phyloP scores from a whole-genome alignment of 1,140 invertebrate species.

The Conopomorpha cramerella region DNA sequence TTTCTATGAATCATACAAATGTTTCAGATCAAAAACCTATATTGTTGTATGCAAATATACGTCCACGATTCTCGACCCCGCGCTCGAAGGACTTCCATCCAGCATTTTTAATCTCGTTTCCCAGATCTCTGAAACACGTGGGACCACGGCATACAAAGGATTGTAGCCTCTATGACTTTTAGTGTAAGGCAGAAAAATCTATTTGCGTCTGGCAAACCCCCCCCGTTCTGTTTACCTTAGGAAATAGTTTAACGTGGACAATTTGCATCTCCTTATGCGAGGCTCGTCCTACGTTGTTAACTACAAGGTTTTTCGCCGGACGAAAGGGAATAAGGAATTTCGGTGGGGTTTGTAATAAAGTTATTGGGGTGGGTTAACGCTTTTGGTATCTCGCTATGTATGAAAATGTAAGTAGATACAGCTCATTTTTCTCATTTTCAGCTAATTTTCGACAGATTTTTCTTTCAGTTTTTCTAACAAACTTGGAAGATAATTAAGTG shows the following conservation, averaged over 20 bases:
- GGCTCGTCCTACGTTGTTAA: constrained; percentile 49
- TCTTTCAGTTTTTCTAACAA: too few relatives aligned
- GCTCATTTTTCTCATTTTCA: too few relatives aligned
- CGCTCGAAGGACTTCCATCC: constrained; percentile 34
- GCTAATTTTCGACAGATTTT: too few relatives aligned
- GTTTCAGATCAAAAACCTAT: too few relatives aligned
- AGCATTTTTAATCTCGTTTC: constrained; percentile 55
- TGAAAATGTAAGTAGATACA: too few relatives aligned
- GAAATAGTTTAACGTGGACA: constrained; percentile 56
- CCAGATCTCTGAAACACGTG: constrained; percentile 38
- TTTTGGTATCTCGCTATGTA: too few relatives aligned
- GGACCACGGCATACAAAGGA: constrained; percentile 10
- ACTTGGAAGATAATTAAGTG: too few relatives aligned
- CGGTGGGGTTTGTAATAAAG: neutral
- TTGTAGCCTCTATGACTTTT: neutral
- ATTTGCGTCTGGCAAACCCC: constrained; percentile 6
- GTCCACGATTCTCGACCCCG: too few relatives aligned
- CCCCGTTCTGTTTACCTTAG: constrained; percentile 53
- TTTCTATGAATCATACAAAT: too few relatives aligned
- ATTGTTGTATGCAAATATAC: too few relatives aligned
- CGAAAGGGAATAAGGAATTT: neutral
- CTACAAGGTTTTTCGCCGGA: constrained; percentile 19
- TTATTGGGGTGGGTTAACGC: constrained; percentile 19
- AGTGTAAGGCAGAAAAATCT: neutral
- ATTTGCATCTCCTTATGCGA: constrained; percentile 56